Percentiles rank a stretch among this genome's conserved stretches.
Evolutionary conservation across 1,140 invertebrate genomes (phyloP).

Genomic region (Cepaea nemoralis): DNA sequence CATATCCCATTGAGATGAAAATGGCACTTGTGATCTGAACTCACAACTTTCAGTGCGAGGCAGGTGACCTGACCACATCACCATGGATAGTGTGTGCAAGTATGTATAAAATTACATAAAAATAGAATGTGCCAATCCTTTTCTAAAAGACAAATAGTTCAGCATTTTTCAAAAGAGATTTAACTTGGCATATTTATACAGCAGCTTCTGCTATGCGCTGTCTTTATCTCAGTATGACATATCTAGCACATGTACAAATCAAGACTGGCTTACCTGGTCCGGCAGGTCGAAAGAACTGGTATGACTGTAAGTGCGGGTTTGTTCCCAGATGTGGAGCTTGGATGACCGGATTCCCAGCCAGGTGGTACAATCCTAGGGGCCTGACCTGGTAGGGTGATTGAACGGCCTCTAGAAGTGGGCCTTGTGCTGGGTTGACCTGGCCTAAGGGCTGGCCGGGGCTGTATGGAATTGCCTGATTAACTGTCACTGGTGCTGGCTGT

Average conservation of each 20-base stretch:
- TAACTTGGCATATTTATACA: neutral
- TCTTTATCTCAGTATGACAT: neutral
- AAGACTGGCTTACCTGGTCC: neutral
- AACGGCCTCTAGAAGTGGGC: neutral
- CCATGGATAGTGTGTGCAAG: no score
- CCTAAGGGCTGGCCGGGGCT: neutral
- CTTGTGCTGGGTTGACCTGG: neutral
- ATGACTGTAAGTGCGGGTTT: neutral
- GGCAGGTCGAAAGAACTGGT: neutral
- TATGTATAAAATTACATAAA: no score
- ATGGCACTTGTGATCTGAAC: no score
- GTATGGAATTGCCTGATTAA: constrained; percentile 13
- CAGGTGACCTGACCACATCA: no score
- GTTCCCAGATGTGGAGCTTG: neutral
- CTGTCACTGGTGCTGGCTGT: constrained; percentile 19
- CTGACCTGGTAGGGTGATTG: constrained; percentile 1
- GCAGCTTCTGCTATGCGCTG: neutral
- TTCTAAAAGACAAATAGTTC: neutral
- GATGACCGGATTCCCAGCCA: neutral
- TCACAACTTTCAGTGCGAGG: no score
- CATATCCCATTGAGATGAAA: no score
- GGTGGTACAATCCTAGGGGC: neutral
- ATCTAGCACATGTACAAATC: no score
- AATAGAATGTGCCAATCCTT: no score
- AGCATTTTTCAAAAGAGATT: neutral